These are phyloP conservation scores for Andrena minutula DNA, from an alignment of 2,888 invertebrate genomes.

Conservation along the genomic window DNA sequence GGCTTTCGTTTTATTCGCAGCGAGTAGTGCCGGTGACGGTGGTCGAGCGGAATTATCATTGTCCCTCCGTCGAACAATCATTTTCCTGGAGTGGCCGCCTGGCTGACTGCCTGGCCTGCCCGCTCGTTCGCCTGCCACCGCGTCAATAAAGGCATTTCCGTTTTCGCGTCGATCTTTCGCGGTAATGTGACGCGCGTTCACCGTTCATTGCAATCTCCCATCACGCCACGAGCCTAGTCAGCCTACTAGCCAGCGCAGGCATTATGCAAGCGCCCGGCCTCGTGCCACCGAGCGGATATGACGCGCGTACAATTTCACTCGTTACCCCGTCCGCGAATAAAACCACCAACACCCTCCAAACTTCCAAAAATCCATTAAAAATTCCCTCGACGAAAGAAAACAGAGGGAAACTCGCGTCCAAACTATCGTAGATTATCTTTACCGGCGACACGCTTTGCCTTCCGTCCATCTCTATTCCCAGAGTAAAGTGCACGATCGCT, in stretches of 20 bases:
- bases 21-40: slow-evolving; percentile 47
- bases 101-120: background rate
- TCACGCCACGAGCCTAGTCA: slow-evolving; percentile 7
- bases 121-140: slow-evolving; percentile 27
- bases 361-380: too few relatives aligned
- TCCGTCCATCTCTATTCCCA: background rate
- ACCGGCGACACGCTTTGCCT: background rate
- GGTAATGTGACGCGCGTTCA: slow-evolving; percentile 33
- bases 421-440: too few relatives aligned
- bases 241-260: slow-evolving; percentile 6
- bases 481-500: background rate
- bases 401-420: too few relatives aligned
- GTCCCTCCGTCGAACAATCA: slow-evolving; percentile 50
- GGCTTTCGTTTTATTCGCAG: slow-evolving; percentile 54
- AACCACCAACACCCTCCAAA: background rate
- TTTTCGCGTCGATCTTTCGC: slow-evolving; percentile 33
- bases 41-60: slow-evolving; percentile 54
- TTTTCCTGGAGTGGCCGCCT: slow-evolving; percentile 55
- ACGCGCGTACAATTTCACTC: background rate
- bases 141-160: slow-evolving; percentile 60
- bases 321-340: background rate
- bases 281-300: background rate
- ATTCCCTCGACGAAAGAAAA: too few relatives aligned
- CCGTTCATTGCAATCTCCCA: slow-evolving; percentile 43
- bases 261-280: slow-evolving; percentile 15